Conservation (phyloP, 2,113 vertebrate species). For the Eidolon helvum region DNA sequence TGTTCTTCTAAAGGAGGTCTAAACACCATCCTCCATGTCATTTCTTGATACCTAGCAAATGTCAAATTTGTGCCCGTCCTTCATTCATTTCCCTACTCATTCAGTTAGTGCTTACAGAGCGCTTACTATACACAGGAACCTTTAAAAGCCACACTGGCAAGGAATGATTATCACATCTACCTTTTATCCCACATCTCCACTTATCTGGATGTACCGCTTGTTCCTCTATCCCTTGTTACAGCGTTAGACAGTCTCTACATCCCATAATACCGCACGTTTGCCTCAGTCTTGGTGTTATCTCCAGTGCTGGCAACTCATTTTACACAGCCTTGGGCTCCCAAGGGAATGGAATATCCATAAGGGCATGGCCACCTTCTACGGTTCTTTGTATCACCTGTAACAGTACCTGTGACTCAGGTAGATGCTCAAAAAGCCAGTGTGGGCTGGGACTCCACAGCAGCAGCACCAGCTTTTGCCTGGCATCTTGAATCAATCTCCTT, state of each 20-base stretch:
- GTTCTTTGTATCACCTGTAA: background rate
- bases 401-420: background rate
- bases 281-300: background rate
- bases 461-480: background rate
- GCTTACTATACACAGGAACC: background rate
- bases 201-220: background rate
- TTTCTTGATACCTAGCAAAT: background rate
- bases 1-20: background rate
- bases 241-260: background rate
- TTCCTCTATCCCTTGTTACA: background rate
- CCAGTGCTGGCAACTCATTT: background rate
- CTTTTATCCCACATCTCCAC: background rate
- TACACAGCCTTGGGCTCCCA: background rate
- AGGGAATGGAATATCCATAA: background rate
- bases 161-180: background rate
- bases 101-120: background rate
- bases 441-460: background rate
- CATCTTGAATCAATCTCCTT: background rate
- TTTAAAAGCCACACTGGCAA: background rate
- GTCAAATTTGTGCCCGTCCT: background rate
- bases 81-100: background rate
- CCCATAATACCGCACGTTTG: background rate
- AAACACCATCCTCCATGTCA: background rate
- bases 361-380: rapidly evolving
- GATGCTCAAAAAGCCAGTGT: background rate